Evolutionary conservation across 1,140 invertebrate species (phyloP), one percentile per base, ranked within the genome.

Genomic region (Cydia amplana): DNA sequence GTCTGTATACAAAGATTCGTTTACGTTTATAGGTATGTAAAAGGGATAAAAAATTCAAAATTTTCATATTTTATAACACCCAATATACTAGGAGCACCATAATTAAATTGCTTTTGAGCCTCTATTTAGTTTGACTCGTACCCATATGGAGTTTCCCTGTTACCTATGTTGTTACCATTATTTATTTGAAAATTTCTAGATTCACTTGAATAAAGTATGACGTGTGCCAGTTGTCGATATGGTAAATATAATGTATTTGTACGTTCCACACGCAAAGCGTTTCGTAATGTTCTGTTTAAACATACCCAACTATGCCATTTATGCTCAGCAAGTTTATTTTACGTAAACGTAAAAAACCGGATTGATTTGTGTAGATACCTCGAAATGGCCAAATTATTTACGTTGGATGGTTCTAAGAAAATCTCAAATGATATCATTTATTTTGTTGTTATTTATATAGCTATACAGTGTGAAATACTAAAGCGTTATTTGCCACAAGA

Each of bases 401-500:
- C n/a, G 65, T 32, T 46, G 32, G 20, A 60, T 75, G 74, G 43
- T 82, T 82, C 79, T 73, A 18, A 75, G 81, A 76, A 80, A 72
- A 51, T 36, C 14, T 43, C 65, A 6, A 72, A 70, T 81, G 46
- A 77, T 80, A 78, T 83, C 80, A 81, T 78, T 43, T 77, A 77
- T 74, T 77, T 75, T 64, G 49, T 60, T 75, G 78, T 83, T 83
- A 83, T 83, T 83, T 83, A 83, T 83, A 83, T 73, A 75, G 75
- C 74, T 76, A 67, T 72, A n/a, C 49, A 32, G 75, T 74, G 72
- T 12, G 55, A 74, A 78, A 67, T 67, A 74, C n/a, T 32, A 64
- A 73, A 51, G 49, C 49, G 55, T 60, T 51, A 20, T 60, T 60
- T 60, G 18, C 55, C 55, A 28, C n/a, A 23, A 72, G 23, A 20